Percentiles rank a stretch among this genome's conserved stretches.
These are phyloP conservation scores for Poeciliopsis occidentalis DNA, from an alignment of 2,113 vertebrate species.

Conservation along the genomic window DNA sequence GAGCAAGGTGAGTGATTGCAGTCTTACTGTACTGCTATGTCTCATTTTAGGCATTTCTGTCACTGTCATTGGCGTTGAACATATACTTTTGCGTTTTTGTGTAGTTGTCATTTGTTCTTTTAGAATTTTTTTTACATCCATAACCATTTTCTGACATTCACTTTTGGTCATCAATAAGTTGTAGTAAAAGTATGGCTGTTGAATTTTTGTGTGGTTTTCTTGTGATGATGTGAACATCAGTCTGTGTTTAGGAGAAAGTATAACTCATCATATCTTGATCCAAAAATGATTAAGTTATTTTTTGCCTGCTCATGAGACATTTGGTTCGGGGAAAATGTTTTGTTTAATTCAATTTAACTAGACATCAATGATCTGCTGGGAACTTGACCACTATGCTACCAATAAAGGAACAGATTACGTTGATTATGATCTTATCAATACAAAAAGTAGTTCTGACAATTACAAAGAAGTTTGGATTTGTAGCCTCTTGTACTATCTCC, in stretches of 20 bases:
- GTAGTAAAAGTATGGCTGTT: neutral
- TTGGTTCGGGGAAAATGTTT: neutral
- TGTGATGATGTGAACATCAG: neutral
- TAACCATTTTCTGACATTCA: neutral
- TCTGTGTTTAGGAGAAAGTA: neutral
- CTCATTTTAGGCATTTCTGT: conserved; percentile 3
- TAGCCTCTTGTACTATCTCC: no score
- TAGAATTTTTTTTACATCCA: neutral
- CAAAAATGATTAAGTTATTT: neutral
- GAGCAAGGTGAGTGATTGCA: conserved; percentile 86
- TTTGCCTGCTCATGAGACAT: neutral
- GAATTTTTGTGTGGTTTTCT: neutral
- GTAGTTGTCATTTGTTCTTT: neutral
- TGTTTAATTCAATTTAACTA: neutral
- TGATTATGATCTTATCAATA: neutral
- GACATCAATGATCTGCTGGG: neutral
- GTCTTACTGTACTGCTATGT: neutral
- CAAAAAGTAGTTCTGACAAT: neutral
- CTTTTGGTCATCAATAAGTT: neutral
- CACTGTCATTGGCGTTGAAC: neutral
- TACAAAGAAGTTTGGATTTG: neutral
- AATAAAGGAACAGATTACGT: neutral
- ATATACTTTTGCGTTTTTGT: neutral
- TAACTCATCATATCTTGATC: neutral
- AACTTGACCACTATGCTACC: neutral